Base-by-base conservation (phyloP, 1,140 invertebrate genomes). In the Eulimnadia texana region DNA sequence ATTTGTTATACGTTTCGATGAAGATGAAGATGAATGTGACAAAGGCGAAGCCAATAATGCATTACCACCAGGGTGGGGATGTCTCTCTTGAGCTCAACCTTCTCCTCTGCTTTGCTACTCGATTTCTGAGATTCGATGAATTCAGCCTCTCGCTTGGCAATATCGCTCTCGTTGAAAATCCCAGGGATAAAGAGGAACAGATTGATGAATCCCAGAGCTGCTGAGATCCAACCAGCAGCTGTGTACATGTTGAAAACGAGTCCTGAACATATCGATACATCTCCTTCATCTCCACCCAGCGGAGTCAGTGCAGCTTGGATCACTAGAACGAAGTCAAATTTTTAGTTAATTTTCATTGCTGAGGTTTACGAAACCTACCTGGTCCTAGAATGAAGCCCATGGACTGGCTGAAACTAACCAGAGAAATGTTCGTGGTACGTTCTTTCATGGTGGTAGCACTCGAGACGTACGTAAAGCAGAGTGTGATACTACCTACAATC, bases 1-100 rank as follows among this genome's bases (percentile, higher is more conserved):
- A n/a, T 22, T 2, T 47, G 66, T 72, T 76, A 79, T 70, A 85
- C 82, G 90, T 92, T 78, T 94, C 91, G 67, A 91, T 77, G 55
- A 93, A 78, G 64, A 92, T 87, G 74, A 93, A 93, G 72, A 90
- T 90, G 71, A 92, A 90, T 25, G 90, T 83, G 57, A 91, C 77
- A 61, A 89, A 80, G 72, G 91, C 92, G 72, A 93, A 93, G 1
- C 87, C 81, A 33, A 81, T 74, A 65, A 93, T 84, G 61, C 89
- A 75, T n/a, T 13, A 83, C 83, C 80, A 84, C 83, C 29, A 86
- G 77, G 47, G 83, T 84, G 23, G 86, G 67, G 72, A 85, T 84
- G 72, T 91, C 87, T 2, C 86, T 84, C 69, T 84, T 84, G 23
- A 82, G 72, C n/a, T 73, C 29, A 22, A 28, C 23, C 24, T 42